Evolutionary conservation across 2,888 invertebrate genomes (phyloP).

Genomic region (Drosophila gaucha): DNA sequence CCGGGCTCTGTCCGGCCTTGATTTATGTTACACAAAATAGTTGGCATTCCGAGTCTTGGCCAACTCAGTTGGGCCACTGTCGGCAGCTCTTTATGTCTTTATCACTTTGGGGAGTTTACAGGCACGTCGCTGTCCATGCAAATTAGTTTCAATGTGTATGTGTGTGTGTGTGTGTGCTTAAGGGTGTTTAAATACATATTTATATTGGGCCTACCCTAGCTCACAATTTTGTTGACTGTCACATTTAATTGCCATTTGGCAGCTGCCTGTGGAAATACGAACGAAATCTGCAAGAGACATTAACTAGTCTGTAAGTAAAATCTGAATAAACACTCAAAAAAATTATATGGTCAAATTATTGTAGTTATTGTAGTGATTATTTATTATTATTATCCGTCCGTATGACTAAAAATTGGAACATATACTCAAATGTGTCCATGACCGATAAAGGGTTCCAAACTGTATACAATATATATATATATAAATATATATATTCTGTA

Average conservation of each 20-base stretch:
- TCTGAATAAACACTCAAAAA: conserved; percentile 2
- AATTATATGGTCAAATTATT: not conserved
- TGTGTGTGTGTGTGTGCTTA: conserved; percentile 14
- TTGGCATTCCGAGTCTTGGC: conserved; percentile 35
- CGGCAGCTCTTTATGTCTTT: conserved; percentile 59
- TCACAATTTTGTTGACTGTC: conserved; percentile 38
- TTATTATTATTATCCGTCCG: too few species aligned
- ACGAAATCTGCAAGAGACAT: conserved; percentile 26
- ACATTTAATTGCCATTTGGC: conserved; percentile 51
- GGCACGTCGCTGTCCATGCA: conserved; percentile 45
- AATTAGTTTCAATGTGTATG: conserved; percentile 38
- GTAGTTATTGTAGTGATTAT: too few species aligned
- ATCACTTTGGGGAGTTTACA: conserved; percentile 57
- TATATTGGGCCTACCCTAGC: conserved; percentile 26
- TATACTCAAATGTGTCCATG: too few species aligned
- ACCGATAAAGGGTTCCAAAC: too few species aligned
- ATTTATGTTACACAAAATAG: conserved; percentile 61
- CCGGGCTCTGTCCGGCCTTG: conserved; percentile 36
- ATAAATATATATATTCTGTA: too few species aligned
- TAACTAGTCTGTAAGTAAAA: not conserved
- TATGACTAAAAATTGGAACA: too few species aligned
- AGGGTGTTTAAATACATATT: conserved; percentile 48
- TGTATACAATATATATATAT: too few species aligned
- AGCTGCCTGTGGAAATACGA: conserved; percentile 12
- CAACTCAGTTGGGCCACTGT: conserved; percentile 20